Conservation (phyloP, 2,888 invertebrate species). For the Cephus runcator region DNA sequence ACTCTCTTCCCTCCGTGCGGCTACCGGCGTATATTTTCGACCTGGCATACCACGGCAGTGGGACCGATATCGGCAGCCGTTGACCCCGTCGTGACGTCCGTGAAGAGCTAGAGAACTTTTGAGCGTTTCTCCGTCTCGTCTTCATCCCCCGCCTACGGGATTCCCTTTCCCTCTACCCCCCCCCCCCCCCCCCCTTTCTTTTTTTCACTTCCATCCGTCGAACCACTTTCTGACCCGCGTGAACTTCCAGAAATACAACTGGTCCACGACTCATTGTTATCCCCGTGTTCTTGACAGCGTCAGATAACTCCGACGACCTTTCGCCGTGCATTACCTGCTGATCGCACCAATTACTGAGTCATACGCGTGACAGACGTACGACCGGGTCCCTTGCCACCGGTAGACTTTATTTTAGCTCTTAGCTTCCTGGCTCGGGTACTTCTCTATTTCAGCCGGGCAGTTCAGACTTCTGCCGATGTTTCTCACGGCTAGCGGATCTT, state of each 20-base stretch:
- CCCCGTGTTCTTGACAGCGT: not conserved
- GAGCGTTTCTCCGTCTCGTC: not conserved
- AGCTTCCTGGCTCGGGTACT: not conserved
- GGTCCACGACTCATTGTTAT: not conserved
- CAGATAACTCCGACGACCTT: not conserved
- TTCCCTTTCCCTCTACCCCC: not conserved
- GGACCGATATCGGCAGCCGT: slow-evolving; percentile 37
- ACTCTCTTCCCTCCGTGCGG: slow-evolving; percentile 45
- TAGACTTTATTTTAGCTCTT: not conserved
- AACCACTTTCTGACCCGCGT: not conserved
- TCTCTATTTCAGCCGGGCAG: not conserved
- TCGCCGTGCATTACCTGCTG: not conserved
- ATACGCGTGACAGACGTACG: not conserved
- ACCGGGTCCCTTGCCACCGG: not conserved
- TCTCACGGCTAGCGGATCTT: not conserved
- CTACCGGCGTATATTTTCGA: slow-evolving; percentile 53
- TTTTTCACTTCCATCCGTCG: not conserved
- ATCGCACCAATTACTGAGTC: not conserved
- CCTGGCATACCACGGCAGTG: slow-evolving; percentile 42
- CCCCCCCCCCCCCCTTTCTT: not conserved
- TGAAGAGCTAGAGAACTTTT: not conserved
- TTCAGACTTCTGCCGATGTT: not conserved
- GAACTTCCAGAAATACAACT: not conserved
- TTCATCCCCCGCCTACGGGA: not conserved
- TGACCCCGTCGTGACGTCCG: slow-evolving; percentile 25